Conservation (phyloP, 2,888 invertebrate genomes). For the Barypeithes pellucidus region DNA sequence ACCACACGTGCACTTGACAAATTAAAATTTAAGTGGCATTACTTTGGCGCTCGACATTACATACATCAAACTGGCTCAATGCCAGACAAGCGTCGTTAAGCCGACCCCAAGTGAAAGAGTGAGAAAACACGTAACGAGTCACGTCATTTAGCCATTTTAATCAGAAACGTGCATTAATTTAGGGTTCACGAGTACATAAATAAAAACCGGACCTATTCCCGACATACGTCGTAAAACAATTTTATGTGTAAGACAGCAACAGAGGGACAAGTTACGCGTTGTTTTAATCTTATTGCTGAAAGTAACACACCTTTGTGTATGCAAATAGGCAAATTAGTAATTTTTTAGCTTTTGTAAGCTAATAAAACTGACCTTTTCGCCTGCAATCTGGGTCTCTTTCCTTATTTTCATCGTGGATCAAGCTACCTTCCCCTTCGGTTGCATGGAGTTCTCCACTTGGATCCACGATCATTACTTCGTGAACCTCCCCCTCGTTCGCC, state of each 20-base stretch:
- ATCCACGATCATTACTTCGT: slow-evolving; percentile 52
- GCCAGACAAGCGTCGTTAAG: neutral
- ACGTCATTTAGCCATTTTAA: too few relatives aligned
- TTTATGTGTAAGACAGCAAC: neutral
- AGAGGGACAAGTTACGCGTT: neutral
- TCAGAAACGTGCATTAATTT: neutral
- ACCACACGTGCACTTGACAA: neutral
- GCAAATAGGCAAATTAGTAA: neutral
- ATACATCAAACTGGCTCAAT: neutral
- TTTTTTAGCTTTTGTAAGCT: neutral
- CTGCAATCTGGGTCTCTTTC: slow-evolving; percentile 49
- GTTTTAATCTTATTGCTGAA: slow-evolving; percentile 4
- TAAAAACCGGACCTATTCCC: neutral
- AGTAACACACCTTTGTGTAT: slow-evolving; percentile 26
- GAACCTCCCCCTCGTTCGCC: slow-evolving; percentile 21
- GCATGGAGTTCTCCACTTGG: slow-evolving; percentile 22
- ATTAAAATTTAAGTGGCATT: neutral
- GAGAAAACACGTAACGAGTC: too few relatives aligned
- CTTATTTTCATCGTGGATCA: slow-evolving; percentile 28
- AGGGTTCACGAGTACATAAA: neutral
- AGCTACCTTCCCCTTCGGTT: neutral
- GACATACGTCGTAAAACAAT: neutral
- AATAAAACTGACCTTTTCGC: slow-evolving; percentile 42
- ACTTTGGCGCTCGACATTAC: neutral
- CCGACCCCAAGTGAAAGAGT: too few relatives aligned